These are phyloP conservation scores for Phylloscopus collybita DNA, from an alignment of 2,797 vertebrate genomes.

Conservation along the genomic window DNA sequence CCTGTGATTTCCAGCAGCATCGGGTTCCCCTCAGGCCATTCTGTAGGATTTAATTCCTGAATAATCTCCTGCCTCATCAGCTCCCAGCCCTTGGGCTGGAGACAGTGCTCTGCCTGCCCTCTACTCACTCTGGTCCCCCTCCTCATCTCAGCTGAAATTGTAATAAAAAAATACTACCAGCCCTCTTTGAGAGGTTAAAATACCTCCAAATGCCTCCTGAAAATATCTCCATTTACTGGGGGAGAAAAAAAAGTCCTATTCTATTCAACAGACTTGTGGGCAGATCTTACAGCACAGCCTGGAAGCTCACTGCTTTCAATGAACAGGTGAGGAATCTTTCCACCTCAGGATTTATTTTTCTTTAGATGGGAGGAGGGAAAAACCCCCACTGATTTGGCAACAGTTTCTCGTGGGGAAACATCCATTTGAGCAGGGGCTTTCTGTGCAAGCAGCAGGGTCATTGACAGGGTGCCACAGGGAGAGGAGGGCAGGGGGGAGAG, in stretches of 20 bases:
- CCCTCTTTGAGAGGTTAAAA: neutral
- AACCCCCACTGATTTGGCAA: neutral
- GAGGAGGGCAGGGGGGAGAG: neutral
- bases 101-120: neutral
- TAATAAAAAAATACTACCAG: neutral
- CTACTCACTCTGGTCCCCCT: neutral
- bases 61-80: neutral
- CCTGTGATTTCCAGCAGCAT: neutral
- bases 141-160: neutral
- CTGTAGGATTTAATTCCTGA: neutral
- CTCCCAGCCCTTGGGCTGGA: neutral
- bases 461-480: fast-evolving
- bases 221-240: neutral
- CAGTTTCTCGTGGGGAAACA: neutral
- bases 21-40: neutral
- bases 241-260: neutral
- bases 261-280: neutral
- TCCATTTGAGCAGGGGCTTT: fast-evolving
- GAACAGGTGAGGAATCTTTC: neutral
- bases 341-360: neutral
- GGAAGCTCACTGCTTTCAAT: neutral
- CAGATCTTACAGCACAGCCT: neutral
- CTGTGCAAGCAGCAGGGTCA: fast-evolving
- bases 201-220: neutral
- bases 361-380: fast-evolving